These are phyloP conservation scores for Xestia c-nigrum DNA, from an alignment of 2,888 invertebrate species.

Conservation along the genomic window DNA sequence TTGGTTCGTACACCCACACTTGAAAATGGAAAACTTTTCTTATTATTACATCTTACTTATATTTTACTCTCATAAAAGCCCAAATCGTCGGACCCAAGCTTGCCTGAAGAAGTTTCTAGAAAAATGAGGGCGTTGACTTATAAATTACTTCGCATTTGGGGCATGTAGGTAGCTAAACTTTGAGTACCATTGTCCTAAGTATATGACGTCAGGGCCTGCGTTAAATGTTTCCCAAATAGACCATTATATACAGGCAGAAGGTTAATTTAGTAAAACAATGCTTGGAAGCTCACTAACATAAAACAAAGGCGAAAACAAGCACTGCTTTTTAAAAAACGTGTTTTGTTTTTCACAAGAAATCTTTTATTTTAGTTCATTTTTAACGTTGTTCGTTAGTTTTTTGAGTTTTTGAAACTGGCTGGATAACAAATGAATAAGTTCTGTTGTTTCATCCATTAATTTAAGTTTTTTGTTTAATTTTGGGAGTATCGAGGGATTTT, in stretches of 20 bases:
- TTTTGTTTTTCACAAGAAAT: neutral
- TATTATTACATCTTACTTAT: constrained; percentile 7
- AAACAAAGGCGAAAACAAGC: neutral
- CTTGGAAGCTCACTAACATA: neutral
- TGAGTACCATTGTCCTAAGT: constrained; percentile 53
- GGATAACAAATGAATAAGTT: neutral
- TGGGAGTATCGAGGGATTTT: neutral
- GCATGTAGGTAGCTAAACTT: constrained; percentile 43
- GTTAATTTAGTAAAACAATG: constrained; percentile 22
- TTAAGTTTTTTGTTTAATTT: neutral
- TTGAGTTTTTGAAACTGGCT: neutral
- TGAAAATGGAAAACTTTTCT: constrained; percentile 1
- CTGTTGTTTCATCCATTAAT: neutral
- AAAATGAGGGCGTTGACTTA: constrained; percentile 29
- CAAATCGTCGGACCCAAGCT: constrained; percentile 6
- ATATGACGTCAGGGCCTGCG: constrained; percentile 44
- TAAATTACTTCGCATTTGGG: constrained; percentile 34
- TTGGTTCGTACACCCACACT: neutral
- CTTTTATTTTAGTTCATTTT: neutral
- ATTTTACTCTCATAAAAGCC: constrained; percentile 11
- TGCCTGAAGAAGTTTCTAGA: constrained; percentile 8
- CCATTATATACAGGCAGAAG: constrained; percentile 15
- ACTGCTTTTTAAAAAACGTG: neutral
- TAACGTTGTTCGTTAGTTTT: too few species aligned
- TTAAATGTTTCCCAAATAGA: constrained; percentile 36